Percentiles rank a stretch among this genome's conserved stretches.
These are phyloP conservation scores for Perca flavescens DNA, from an alignment of 2,113 vertebrate species.

Conservation along the genomic window DNA sequence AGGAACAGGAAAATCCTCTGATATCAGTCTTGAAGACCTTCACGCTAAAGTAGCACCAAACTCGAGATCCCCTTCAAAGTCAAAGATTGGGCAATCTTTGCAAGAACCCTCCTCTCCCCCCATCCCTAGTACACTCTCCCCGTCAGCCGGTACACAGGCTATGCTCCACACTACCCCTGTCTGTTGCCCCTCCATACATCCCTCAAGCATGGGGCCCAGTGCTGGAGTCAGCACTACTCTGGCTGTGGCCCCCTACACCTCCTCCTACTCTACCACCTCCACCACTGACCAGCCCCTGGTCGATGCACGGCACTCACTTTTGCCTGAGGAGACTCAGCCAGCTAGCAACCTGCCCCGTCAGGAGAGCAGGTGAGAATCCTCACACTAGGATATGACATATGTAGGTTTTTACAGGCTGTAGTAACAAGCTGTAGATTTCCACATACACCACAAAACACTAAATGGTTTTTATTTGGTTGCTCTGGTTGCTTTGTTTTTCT, in stretches of 20 bases:
- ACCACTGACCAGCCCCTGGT: constrained; percentile 80
- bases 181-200: constrained; percentile 74
- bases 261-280: constrained; percentile 77
- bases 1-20: constrained; percentile 23
- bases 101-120: constrained; percentile 80
- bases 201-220: constrained; percentile 65
- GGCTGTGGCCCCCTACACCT: constrained; percentile 78
- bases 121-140: constrained; percentile 72
- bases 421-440: constrained; percentile 34
- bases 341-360: constrained; percentile 88
- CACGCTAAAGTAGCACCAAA: constrained; percentile 80
- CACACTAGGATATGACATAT: constrained; percentile 59
- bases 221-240: constrained; percentile 72
- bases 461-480: constrained; percentile 25
- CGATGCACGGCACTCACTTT: constrained; percentile 89
- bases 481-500: constrained; percentile 48
- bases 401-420: constrained; percentile 22
- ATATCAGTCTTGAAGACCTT: constrained; percentile 78
- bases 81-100: constrained; percentile 73
- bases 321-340: constrained; percentile 93
- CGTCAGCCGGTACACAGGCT: constrained; percentile 62
- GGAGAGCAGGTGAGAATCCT: constrained; percentile 92
- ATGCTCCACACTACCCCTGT: constrained; percentile 55
- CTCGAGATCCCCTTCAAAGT: constrained; percentile 52
- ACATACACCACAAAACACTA: constrained; percentile 20